Evolutionary conservation across 1,140 invertebrate genomes (phyloP).

Genomic region (Riptortus pedestris): DNA sequence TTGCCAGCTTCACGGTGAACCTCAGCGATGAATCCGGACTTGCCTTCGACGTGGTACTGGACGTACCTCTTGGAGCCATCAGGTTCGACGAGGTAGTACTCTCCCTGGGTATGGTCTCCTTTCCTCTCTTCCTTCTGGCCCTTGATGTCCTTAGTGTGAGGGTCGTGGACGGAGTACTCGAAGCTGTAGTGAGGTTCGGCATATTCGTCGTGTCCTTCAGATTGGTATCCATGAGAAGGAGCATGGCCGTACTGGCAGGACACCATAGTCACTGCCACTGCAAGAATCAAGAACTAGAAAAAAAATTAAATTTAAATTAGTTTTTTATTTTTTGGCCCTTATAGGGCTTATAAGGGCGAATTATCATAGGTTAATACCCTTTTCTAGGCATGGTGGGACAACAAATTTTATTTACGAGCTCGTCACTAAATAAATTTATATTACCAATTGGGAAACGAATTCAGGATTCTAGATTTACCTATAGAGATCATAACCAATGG

Average conservation of each 20-base stretch:
- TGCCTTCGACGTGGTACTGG: slow-evolving; percentile 11
- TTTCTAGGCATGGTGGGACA: too few relatives aligned
- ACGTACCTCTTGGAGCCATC: slow-evolving; percentile 30
- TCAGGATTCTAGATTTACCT: too few relatives aligned
- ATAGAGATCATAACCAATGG: too few relatives aligned
- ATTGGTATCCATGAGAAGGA: background rate
- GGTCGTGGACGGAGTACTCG: slow-evolving; percentile 44
- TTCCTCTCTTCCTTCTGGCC: slow-evolving; percentile 43
- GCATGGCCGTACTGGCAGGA: slow-evolving; percentile 3
- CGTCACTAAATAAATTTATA: too few relatives aligned
- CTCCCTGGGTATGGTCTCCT: slow-evolving; percentile 44
- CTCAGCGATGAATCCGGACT: slow-evolving; percentile 3
- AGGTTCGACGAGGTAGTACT: too few relatives aligned
- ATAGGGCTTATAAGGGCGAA: too few relatives aligned
- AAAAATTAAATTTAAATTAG: too few relatives aligned
- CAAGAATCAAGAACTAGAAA: background rate
- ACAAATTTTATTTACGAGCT: too few relatives aligned
- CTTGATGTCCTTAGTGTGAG: slow-evolving; percentile 46
- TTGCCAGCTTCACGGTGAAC: background rate
- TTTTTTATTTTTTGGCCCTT: too few relatives aligned
- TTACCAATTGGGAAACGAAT: too few relatives aligned
- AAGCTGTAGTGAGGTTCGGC: slow-evolving; percentile 38
- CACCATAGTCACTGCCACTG: background rate
- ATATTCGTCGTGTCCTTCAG: background rate
- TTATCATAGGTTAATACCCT: too few relatives aligned